Evolutionary conservation across 2,888 invertebrate species (phyloP).

Genomic region (Lycia hirtaria): DNA sequence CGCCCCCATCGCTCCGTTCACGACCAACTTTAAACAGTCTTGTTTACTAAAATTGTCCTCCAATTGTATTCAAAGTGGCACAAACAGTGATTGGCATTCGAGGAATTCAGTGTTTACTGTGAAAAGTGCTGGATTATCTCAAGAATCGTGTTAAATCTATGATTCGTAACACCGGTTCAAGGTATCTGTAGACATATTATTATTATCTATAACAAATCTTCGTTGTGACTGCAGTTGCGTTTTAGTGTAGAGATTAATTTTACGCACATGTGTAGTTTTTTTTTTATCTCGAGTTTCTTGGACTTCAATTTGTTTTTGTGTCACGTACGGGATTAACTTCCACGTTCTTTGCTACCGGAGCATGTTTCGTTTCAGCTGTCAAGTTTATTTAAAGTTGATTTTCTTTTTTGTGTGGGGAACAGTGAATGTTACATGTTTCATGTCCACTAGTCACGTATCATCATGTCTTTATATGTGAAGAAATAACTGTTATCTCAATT

Average conservation of each 20-base stretch:
- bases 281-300: slow-evolving; percentile 9
- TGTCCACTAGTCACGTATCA: neutral
- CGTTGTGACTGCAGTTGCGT: slow-evolving; percentile 37
- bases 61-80: slow-evolving; percentile 47
- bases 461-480: neutral
- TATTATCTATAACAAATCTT: slow-evolving; percentile 39
- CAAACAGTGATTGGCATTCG: slow-evolving; percentile 43
- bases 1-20: slow-evolving; percentile 43
- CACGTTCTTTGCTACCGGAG: slow-evolving; percentile 30
- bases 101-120: slow-evolving; percentile 46
- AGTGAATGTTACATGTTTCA: slow-evolving; percentile 4
- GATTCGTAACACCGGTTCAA: slow-evolving; percentile 47
- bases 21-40: slow-evolving; percentile 31
- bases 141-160: slow-evolving; percentile 33
- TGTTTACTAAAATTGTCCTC: slow-evolving; percentile 37
- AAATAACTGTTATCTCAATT: neutral
- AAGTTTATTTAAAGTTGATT: slow-evolving; percentile 32
- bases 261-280: slow-evolving; percentile 19
- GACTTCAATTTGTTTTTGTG: slow-evolving; percentile 31
- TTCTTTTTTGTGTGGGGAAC: slow-evolving; percentile 13
- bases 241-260: slow-evolving; percentile 30
- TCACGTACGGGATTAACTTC: slow-evolving; percentile 32
- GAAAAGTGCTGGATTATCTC: slow-evolving; percentile 46
- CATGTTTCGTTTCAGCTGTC: slow-evolving; percentile 37
- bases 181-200: slow-evolving; percentile 48